A percentile compares a stretch with the other conserved stretches of the same genome.
Evolutionary conservation across 2,113 vertebrate species (phyloP).

Genomic region (Drymodes brunneopygia): DNA sequence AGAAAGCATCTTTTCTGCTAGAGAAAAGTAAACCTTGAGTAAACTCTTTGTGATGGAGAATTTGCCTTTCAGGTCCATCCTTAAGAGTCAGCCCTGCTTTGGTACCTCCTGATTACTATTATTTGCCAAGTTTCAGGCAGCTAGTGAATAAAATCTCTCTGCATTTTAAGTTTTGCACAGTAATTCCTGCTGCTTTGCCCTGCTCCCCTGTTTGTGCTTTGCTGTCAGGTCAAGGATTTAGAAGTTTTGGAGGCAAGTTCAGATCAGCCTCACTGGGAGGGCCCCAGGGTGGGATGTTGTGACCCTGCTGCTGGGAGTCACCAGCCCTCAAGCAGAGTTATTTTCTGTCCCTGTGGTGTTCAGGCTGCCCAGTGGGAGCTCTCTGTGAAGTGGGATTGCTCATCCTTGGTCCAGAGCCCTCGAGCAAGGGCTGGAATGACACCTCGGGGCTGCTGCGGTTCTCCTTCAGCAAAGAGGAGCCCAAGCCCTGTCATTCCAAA

Average conservation of each 20-base stretch:
- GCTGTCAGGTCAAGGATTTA: neutral
- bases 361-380: neutral
- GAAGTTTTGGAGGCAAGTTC: neutral
- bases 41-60: neutral
- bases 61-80: neutral
- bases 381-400: neutral
- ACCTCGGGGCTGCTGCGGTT: rapidly evolving
- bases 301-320: neutral
- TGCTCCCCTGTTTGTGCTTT: neutral
- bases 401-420: neutral
- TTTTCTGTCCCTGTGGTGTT: neutral
- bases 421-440: neutral
- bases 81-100: neutral
- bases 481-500: neutral
- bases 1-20: neutral
- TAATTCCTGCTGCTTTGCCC: neutral
- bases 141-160: neutral
- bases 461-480: neutral
- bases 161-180: neutral
- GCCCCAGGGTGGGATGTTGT: neutral
- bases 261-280: neutral
- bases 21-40: too few species aligned
- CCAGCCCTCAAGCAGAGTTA: neutral
- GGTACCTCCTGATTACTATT: neutral
- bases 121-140: neutral